These are phyloP conservation scores for Platypus cylindrus DNA, from an alignment of 2,888 invertebrate genomes.

Conservation along the genomic window DNA sequence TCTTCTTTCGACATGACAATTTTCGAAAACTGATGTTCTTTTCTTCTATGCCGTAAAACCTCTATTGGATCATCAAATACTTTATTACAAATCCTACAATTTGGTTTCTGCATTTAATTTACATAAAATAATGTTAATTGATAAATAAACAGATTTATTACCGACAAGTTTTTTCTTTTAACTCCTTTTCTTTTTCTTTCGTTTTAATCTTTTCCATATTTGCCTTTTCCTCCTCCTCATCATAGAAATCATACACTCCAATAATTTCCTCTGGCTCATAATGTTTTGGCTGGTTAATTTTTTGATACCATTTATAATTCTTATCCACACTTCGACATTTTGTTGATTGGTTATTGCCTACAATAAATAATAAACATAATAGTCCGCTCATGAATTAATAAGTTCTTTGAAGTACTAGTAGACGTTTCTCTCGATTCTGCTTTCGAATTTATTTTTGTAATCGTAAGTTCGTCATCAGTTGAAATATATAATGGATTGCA, in stretches of 20 bases:
- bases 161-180: constrained; percentile 8
- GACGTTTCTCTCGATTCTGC: background rate
- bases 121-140: too few relatives aligned
- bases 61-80: constrained; percentile 11
- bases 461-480: too few relatives aligned
- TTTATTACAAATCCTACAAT: constrained; percentile 7
- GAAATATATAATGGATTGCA: too few relatives aligned
- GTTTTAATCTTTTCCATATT: constrained; percentile 5
- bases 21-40: constrained; percentile 5
- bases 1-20: constrained; percentile 4
- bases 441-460: too few relatives aligned
- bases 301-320: background rate
- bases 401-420: background rate
- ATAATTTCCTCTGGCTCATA: background rate
- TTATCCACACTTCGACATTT: background rate
- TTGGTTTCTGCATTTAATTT: background rate
- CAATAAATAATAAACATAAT: background rate
- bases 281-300: constrained; percentile 2
- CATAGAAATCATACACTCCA: constrained; percentile 16
- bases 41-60: constrained; percentile 11
- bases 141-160: constrained; percentile 5
- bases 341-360: too few relatives aligned
- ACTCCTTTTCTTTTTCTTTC: constrained; percentile 2
- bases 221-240: constrained; percentile 13
- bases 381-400: background rate